Evolutionary conservation across 2,888 invertebrate species (phyloP), one percentile per base, ranked within the genome.

Genomic region (Euproctis similis): DNA sequence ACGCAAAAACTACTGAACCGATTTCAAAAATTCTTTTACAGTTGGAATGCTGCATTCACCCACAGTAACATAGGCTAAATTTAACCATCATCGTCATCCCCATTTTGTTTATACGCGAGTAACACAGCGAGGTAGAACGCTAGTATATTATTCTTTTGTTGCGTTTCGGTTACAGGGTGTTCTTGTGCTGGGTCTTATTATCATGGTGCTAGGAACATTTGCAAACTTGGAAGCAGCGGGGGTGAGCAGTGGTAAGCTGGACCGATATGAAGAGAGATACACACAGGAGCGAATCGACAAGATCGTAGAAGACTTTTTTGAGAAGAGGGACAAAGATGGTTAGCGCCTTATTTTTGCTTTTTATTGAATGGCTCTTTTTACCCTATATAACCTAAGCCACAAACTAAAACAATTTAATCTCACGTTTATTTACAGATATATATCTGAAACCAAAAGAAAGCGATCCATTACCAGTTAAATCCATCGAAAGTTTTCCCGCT

Each of bases 151-250:
- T n/a, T n/a, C n/a, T n/a, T n/a, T n/a, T n/a, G n/a, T n/a, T n/a
- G n/a, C n/a, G n/a, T 14, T 14, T 14, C 3, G 2, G 24, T 80
- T 78, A n/a, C 71, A 94, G 92, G 74, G 90, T 10, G 88, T 96
- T 29, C 69, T 97, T 21, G 84, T 92, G 24, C 80, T 95, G 39
- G 97, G 97, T 0, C 80, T 96, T n/a, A 88, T 92, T 26, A 89
- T 97, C 31, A 90, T 98, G 88, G 88, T 97, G 10, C 86, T 96
- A 23, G 95, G 97, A 23, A 97, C 97, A 0, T 96, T 93, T 66
- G 95, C 95, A 0, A 97, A 94, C 75, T 84, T 92, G 34, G 92
- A 89, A 61, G 92, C 91, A 0, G 90, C 90, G 1, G 30, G 30
- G 1, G 92, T 92, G 50, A 69, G 44, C 14, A 59, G 62, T 7